These are phyloP conservation scores for Brachypterus glaber DNA, from an alignment of 2,888 invertebrate genomes.

Conservation along the genomic window DNA sequence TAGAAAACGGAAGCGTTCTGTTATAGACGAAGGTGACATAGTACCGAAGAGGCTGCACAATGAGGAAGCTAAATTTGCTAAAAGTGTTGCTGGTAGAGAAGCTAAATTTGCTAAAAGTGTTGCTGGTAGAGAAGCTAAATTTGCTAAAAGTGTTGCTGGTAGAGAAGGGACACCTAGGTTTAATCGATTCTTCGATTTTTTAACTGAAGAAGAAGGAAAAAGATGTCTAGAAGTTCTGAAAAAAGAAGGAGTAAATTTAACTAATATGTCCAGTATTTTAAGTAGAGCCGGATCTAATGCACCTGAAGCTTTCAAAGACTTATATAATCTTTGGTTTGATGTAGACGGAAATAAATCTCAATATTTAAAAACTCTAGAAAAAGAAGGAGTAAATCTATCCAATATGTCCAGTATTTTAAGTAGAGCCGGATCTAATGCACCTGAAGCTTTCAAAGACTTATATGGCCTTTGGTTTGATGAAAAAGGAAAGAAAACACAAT, in stretches of 20 bases:
- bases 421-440: slow-evolving; percentile 8
- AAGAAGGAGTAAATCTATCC: slow-evolving; percentile 10
- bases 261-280: slow-evolving; percentile 18
- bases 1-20: no score
- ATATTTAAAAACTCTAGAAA: slow-evolving; percentile 19
- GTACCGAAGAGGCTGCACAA: no score
- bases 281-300: slow-evolving; percentile 15
- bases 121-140: slow-evolving; percentile 24
- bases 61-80: slow-evolving; percentile 15
- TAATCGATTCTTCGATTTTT: slow-evolving; percentile 32
- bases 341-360: slow-evolving; percentile 22
- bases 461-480: slow-evolving; percentile 14
- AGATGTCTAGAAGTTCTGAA: slow-evolving; percentile 22
- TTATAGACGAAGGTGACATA: slow-evolving; percentile 21
- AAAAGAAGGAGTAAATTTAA: slow-evolving; percentile 13
- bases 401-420: no score
- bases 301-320: slow-evolving; percentile 15
- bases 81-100: slow-evolving; percentile 20
- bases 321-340: slow-evolving; percentile 17
- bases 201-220: slow-evolving; percentile 28
- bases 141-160: slow-evolving; percentile 32
- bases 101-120: slow-evolving; percentile 29
- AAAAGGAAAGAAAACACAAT: slow-evolving; percentile 16
- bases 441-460: no score
- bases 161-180: slow-evolving; percentile 30